Evolutionary conservation across 1,140 invertebrate species (phyloP).

Genomic region (Eriosoma lanigerum): DNA sequence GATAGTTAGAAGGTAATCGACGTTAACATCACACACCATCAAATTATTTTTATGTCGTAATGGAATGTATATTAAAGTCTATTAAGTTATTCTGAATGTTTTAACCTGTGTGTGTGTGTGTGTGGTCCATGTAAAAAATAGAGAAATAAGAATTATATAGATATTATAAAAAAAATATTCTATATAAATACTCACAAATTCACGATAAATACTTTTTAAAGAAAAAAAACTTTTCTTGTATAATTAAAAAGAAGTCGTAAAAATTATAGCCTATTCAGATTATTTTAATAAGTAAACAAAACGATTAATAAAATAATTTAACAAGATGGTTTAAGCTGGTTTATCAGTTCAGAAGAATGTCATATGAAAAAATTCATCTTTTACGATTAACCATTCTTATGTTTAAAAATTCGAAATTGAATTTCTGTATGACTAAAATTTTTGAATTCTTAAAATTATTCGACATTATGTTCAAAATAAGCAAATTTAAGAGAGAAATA

Average conservation of each 20-base stretch:
- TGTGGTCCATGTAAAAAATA: not conserved
- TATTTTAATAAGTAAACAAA: not conserved
- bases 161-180: not conserved
- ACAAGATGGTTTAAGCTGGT: conserved; percentile 1
- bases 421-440: not conserved
- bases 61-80: not conserved
- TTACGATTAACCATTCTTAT: not conserved
- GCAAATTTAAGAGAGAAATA: not conserved
- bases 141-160: not conserved
- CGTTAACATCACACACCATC: not conserved
- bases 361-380: not conserved
- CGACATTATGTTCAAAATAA: not conserved
- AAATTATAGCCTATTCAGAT: not conserved
- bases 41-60: not conserved
- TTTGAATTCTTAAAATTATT: not conserved
- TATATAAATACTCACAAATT: not conserved
- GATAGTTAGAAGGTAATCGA: not conserved
- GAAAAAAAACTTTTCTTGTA: not conserved
- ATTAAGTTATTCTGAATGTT: not conserved
- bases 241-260: not conserved
- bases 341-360: not conserved
- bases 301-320: not conserved
- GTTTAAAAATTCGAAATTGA: not conserved
- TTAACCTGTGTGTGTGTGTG: not conserved
- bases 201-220: not conserved